A percentile compares a stretch with the other conserved stretches of the same genome.
phyloP scores from a whole-genome alignment of 1,140 invertebrate genomes.

The Ooceraea biroi region DNA sequence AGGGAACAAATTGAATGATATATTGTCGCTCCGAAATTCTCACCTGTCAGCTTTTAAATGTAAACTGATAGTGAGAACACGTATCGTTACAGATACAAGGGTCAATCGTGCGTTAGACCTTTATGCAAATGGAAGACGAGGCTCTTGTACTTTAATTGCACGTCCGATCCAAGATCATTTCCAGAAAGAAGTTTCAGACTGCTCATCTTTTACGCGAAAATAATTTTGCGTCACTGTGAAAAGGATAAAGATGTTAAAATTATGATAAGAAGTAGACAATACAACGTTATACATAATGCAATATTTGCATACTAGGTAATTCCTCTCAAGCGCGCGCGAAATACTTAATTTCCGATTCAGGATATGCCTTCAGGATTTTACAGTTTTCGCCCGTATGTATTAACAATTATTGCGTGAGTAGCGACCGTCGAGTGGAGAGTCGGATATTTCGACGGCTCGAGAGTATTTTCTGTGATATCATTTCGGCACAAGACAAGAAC shows the following conservation, averaged over 20 bases:
- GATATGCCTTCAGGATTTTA: not conserved
- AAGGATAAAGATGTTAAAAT: not conserved
- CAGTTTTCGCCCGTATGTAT: conserved; percentile 16
- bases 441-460: conserved; percentile 9
- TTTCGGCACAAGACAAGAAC: conserved; percentile 17
- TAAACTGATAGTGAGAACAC: conserved; percentile 3
- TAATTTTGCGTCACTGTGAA: not conserved
- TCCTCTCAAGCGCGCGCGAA: not conserved
- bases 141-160: not conserved
- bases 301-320: conserved; percentile 23
- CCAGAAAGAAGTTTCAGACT: not conserved
- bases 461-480: conserved; percentile 9
- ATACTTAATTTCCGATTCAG: conserved; percentile 9
- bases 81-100: not conserved
- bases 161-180: not conserved
- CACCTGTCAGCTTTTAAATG: not conserved
- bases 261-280: not conserved
- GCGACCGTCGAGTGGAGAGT: conserved; percentile 26
- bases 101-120: not conserved
- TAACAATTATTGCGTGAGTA: conserved; percentile 43
- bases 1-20: not conserved
- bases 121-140: not conserved
- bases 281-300: not conserved
- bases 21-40: not conserved
- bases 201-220: too few species aligned